Evolutionary conservation across 2,888 invertebrate species (phyloP).

Genomic region (Neelides folsomi): DNA sequence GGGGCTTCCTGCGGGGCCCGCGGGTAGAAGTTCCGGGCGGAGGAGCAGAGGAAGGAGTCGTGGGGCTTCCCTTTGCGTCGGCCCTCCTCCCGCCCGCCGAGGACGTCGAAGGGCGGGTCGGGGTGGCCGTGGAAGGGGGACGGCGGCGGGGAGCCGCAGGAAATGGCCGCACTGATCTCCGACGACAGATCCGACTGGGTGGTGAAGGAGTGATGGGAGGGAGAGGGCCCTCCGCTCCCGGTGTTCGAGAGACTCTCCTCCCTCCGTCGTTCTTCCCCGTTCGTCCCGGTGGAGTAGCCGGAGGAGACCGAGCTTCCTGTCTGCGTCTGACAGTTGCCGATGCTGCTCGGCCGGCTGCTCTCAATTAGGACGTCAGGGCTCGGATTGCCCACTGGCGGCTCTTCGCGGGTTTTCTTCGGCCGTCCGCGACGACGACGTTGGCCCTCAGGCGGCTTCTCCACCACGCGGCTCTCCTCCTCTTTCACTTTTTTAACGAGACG

Average conservation of each 20-base stretch:
- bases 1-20: background rate
- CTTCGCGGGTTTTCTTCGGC: constrained; percentile 70
- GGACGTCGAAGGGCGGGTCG: constrained; percentile 22
- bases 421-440: constrained; percentile 61
- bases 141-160: constrained; percentile 53
- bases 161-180: constrained; percentile 65
- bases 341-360: constrained; percentile 22
- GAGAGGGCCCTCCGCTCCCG: constrained; percentile 39
- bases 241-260: constrained; percentile 27
- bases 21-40: background rate
- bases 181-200: constrained; percentile 61
- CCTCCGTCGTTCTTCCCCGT: constrained; percentile 26
- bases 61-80: background rate
- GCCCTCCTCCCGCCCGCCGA: constrained; percentile 10
- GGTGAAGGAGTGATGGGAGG: constrained; percentile 42
- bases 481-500: background rate
- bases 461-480: constrained; percentile 5
- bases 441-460: constrained; percentile 15
- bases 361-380: constrained; percentile 26
- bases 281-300: constrained; percentile 33
- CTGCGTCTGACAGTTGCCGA: constrained; percentile 27
- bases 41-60: background rate
- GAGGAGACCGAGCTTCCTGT: constrained; percentile 32
- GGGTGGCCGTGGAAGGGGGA: constrained; percentile 44
- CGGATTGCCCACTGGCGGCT: constrained; percentile 43